phyloP scores from a whole-genome alignment of 2,797 vertebrate species.

The Euphonia xanthogaster region DNA sequence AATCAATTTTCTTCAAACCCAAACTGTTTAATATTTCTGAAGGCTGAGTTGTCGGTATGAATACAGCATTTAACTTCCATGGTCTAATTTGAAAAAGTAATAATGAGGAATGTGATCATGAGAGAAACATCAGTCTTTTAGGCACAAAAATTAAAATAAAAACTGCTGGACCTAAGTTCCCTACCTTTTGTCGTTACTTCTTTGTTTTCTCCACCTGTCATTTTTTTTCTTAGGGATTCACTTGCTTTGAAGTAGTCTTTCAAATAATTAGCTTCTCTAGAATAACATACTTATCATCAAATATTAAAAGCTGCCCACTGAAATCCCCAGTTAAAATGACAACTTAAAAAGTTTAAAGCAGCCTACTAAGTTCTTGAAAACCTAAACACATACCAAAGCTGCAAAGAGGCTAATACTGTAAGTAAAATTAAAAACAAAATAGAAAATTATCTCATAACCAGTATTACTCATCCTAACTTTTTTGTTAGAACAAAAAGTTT shows the following conservation, averaged over 20 bases:
- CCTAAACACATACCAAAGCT: conserved; percentile 24
- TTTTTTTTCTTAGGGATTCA: background rate
- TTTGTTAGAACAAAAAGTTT: too few relatives aligned
- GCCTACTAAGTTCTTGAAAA: conserved; percentile 22
- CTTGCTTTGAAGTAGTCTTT: conserved; percentile 4
- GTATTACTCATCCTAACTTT: background rate
- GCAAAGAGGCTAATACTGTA: conserved; percentile 10
- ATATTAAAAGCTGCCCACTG: conserved; percentile 8
- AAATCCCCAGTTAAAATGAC: conserved; percentile 45
- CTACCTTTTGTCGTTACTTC: background rate
- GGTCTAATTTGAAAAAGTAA: background rate
- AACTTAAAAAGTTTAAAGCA: conserved; percentile 32
- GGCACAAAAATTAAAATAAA: background rate
- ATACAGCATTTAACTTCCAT: background rate
- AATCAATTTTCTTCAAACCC: background rate
- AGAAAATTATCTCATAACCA: conserved; percentile 22
- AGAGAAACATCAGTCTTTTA: background rate
- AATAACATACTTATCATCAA: conserved; percentile 15
- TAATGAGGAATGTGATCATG: background rate
- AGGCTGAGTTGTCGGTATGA: background rate
- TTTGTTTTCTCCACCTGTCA: background rate
- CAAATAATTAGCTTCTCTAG: conserved; percentile 48
- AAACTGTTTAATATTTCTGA: background rate
- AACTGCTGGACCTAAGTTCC: background rate
- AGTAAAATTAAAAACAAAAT: conserved; percentile 37